Evolutionary conservation across 1,140 invertebrate species (phyloP).

Genomic region (Diplogasteroides magnus): DNA sequence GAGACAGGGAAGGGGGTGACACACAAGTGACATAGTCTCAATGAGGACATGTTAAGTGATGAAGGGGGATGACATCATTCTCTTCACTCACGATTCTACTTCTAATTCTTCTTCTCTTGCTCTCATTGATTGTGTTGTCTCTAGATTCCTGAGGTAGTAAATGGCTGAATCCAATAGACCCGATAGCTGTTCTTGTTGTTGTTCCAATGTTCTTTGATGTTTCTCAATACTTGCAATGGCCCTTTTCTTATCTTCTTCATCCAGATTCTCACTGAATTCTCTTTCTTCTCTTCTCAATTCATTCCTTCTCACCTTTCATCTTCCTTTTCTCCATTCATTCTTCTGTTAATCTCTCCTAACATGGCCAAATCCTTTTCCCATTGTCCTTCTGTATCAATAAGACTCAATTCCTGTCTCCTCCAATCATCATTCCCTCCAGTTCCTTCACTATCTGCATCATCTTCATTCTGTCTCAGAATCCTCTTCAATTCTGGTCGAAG

Average conservation of each 20-base stretch:
- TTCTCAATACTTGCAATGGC: constrained; percentile 37
- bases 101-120: neutral
- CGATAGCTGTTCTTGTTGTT: constrained; percentile 33
- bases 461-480: neutral
- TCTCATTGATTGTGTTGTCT: constrained; percentile 13
- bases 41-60: no score
- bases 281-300: constrained; percentile 1
- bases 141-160: constrained; percentile 9
- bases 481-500: neutral
- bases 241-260: constrained; percentile 7
- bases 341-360: neutral
- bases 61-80: no score
- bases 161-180: constrained; percentile 30
- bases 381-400: neutral
- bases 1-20: no score
- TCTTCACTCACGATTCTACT: neutral
- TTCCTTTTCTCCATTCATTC: constrained; percentile 14
- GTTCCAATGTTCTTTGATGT: constrained; percentile 29
- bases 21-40: no score
- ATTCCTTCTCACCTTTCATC: constrained; percentile 7
- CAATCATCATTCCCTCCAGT: neutral
- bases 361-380: neutral
- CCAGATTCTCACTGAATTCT: constrained; percentile 8
- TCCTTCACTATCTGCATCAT: neutral
- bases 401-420: neutral